Conservation (phyloP, 2,113 vertebrate genomes). For the Narcine bancroftii region DNA sequence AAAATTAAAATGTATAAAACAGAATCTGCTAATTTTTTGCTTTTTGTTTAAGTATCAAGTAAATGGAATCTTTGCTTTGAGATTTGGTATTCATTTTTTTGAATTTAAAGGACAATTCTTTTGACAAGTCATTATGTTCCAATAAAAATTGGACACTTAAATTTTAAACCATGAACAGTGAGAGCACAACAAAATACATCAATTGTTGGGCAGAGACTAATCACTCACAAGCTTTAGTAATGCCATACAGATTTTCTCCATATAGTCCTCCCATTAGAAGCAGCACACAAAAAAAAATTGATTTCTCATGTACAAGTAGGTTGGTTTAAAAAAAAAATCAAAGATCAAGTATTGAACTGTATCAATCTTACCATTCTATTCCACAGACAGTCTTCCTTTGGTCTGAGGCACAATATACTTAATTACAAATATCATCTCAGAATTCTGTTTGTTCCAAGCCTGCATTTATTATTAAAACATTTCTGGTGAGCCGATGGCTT, state of each 20-base stretch:
- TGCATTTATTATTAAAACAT: neutral
- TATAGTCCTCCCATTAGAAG: neutral
- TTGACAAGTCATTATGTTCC: neutral
- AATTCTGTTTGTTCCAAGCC: neutral
- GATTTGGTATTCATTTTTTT: neutral
- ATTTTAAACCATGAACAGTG: neutral
- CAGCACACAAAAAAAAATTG: neutral
- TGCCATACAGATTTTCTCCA: neutral
- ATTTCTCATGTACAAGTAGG: neutral
- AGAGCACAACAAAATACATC: neutral
- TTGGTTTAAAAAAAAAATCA: slow-evolving; percentile 9
- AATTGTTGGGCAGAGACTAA: neutral
- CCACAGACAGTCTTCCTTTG: neutral
- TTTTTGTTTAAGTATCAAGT: neutral
- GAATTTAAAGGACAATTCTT: neutral
- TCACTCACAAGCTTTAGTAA: neutral
- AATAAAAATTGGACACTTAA: neutral
- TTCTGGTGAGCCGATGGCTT: neutral
- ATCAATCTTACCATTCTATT: slow-evolving; percentile 11
- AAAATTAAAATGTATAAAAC: neutral
- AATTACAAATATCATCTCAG: neutral
- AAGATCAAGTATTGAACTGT: slow-evolving; percentile 42
- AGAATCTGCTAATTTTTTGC: neutral
- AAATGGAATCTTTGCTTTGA: neutral
- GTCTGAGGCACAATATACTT: neutral